Base-by-base conservation (phyloP, 2,888 invertebrate species). In the Pherbina coryleti region DNA sequence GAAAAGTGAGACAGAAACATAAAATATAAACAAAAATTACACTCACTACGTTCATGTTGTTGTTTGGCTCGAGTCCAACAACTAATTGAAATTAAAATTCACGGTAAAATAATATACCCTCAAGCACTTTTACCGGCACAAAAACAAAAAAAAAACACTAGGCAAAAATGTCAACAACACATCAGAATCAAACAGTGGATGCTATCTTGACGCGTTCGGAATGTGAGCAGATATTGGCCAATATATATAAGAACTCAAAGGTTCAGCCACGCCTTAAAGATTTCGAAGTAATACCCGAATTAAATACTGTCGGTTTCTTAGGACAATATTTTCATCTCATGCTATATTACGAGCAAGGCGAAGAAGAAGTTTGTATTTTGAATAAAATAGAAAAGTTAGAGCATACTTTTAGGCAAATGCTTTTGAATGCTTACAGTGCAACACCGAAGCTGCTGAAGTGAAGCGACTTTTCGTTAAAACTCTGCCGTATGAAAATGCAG, bases 261-360 rank as follows among this genome's bases (percentile, higher is more conserved):
- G n/a, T 62, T 9, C 64, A 49, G 53, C 62, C 80, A 19, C 76
- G 77, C 9, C 75, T 85, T 0, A n/a, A 81, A 60, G 78, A 84
- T 28, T 84, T 77, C 74, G 37, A 44, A 28, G 67, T 84, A 14
- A 19, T 17, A 8, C 28, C 82, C 9, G 82, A 80, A 7, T 77
- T 73, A 37, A 83, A 85, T 34, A 83, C 82, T 1, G 79, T 84
- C 62, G 88, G 88, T 2, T 88, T 84, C 82, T 82, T 88, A 55
- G 88, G 88, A 19, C 86, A 88, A 72, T 88, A 88, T 82, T 88
- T 84, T 79, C 66, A 80, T 60, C 79, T 88, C 62, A 79, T 76
- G 3, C 74, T 87, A 82, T 51, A 72, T 57, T 34, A 82, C 78
- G 84, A 64, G 28, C 34, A 5, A 8, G 17, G 3, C 3, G 37